phyloP scores from a whole-genome alignment of 2,888 invertebrate species.

The Lucinisca nassula region DNA sequence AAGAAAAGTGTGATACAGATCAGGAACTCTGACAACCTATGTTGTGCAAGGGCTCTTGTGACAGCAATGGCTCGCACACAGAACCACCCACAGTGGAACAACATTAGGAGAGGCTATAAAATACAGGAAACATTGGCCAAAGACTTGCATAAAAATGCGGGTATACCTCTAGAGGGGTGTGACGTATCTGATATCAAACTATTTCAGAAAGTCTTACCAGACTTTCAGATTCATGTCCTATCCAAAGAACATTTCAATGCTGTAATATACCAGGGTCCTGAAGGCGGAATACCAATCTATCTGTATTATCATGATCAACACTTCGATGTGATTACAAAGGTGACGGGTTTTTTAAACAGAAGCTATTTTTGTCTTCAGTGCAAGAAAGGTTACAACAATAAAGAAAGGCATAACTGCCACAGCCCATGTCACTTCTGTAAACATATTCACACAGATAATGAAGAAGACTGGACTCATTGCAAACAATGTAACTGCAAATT shows the following conservation, averaged over 20 bases:
- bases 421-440: conserved; percentile 32
- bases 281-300: background rate
- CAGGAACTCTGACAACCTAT: background rate
- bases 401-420: conserved; percentile 22
- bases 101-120: background rate
- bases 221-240: conserved; percentile 39
- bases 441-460: conserved; percentile 13
- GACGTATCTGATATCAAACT: conserved; percentile 1
- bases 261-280: conserved; percentile 43
- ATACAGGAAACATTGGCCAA: background rate
- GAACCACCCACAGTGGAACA: background rate
- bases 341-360: background rate
- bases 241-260: conserved; percentile 48
- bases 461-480: conserved; percentile 24
- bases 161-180: background rate
- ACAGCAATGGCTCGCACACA: background rate
- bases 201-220: conserved; percentile 26
- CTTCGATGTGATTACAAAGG: background rate
- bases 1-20: background rate
- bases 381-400: conserved; percentile 22
- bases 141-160: background rate
- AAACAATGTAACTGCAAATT: conserved; percentile 29
- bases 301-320: conserved; percentile 12
- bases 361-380: conserved; percentile 38
- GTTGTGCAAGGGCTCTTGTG: conserved; percentile 4